A percentile compares a stretch with the other conserved stretches of the same genome.
These are phyloP conservation scores for Toxotes chatareus DNA, from an alignment of 2,113 vertebrate genomes.

Conservation along the genomic window DNA sequence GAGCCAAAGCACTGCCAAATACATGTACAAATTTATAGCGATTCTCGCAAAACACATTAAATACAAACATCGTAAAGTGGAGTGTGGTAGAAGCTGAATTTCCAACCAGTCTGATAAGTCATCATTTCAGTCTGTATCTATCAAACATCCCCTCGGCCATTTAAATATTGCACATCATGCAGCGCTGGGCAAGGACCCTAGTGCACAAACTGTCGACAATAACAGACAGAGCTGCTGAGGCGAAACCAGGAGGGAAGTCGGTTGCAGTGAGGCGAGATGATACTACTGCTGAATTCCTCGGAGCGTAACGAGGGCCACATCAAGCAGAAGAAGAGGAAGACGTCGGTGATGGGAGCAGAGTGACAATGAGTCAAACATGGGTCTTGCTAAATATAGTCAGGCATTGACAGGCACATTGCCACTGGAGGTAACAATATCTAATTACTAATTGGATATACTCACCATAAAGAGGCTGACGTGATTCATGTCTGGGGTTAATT, in stretches of 20 bases:
- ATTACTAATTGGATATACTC: slow-evolving; percentile 31
- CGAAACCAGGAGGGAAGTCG: slow-evolving; percentile 38
- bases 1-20: neutral
- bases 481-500: slow-evolving; percentile 32
- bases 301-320: slow-evolving; percentile 45
- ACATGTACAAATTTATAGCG: neutral
- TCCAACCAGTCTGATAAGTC: neutral
- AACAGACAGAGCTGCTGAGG: slow-evolving; percentile 50
- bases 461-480: neutral
- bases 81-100: neutral
- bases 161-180: slow-evolving; percentile 18
- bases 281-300: slow-evolving; percentile 14
- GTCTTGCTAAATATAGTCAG: slow-evolving; percentile 47
- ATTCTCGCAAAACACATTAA: neutral
- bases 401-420: slow-evolving; percentile 15
- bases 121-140: slow-evolving; percentile 4
- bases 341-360: slow-evolving; percentile 15
- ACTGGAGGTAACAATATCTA: slow-evolving; percentile 24
- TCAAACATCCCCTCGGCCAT: slow-evolving; percentile 11
- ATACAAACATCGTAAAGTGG: slow-evolving; percentile 14
- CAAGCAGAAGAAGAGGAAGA: slow-evolving; percentile 50
- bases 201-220: slow-evolving; percentile 13
- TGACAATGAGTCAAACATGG: slow-evolving; percentile 34
- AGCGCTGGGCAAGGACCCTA: slow-evolving; percentile 20
- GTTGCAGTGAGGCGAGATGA: slow-evolving; percentile 61